Base-by-base conservation (phyloP, 1,140 invertebrate genomes). In the Chironomus striatipennis region DNA sequence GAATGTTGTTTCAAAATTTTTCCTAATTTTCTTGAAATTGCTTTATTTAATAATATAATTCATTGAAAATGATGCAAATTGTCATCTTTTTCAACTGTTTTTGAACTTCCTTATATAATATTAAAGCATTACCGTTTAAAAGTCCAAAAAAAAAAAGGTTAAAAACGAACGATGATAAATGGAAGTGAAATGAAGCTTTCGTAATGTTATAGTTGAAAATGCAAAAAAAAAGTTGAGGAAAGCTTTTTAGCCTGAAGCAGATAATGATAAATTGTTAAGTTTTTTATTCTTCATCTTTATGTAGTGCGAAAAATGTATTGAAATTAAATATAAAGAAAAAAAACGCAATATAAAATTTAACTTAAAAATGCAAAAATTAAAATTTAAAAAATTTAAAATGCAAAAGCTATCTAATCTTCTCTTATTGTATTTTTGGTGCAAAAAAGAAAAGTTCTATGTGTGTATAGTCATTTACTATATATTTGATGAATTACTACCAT, bases 211-310 rank as follows among this genome's bases (percentile, higher is more conserved):
- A 12, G 47, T n/a, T 57, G 12, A 57, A 12, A 57, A 15, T n/a
- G 12, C n/a, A 57, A 57, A 5, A 5, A 12, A 57, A 57, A 57
- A 47, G 2, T 47, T 57, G n/a, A n/a, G 12, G 8, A 57, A 15
- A 57, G 47, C 47, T 57, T 57, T 57, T 57, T n/a, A 12, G 12
- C 12, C 47, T 57, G 47, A 57, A 57, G 47, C n/a, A 5, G n/a
- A 57, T 1, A 57, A 57, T 57, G 47, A 57, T 34, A 34, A 57
- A 57, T 57, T 57, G 47, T 57, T 57, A 57, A 57, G 47, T 57
- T 57, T 57, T 57, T 57, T n/a, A 57, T 57, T 57, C 47, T n/a
- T 57, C 47, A 57, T 57, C 47, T 57, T 57, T 57, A 57, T 57
- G 47, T 57, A 57, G 47, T 57, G 47, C 12, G n/a, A 57, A 12